Percentiles rank a stretch among this genome's conserved stretches.
Evolutionary conservation across 2,888 invertebrate species (phyloP).

Genomic region (Microplitis manilae): DNA sequence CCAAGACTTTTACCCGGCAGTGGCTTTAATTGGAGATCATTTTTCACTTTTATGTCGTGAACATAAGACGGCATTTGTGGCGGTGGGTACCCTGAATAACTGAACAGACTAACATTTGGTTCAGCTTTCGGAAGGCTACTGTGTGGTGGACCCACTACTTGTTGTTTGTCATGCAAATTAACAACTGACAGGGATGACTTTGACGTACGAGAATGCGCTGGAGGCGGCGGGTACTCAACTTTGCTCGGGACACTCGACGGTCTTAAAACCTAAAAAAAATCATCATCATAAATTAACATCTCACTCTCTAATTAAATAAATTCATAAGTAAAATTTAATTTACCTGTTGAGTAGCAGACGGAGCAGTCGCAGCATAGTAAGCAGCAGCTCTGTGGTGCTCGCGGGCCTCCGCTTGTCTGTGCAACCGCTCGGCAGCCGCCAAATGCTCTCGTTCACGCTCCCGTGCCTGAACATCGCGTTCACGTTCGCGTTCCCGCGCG

Average conservation of each 20-base stretch:
- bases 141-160: constrained; percentile 55
- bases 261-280: constrained; percentile 61
- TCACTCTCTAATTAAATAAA: constrained; percentile 11
- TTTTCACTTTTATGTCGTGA: constrained; percentile 78
- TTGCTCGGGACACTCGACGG: constrained; percentile 68
- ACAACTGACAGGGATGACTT: constrained; percentile 69
- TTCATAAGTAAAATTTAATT: constrained; percentile 8
- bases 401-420: constrained; percentile 65
- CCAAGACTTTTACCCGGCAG: constrained; percentile 66
- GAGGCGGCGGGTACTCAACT: constrained; percentile 70
- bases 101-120: constrained; percentile 79
- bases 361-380: constrained; percentile 72
- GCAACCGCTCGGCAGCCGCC: constrained; percentile 64
- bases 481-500: constrained; percentile 50
- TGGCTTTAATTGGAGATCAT: constrained; percentile 70
- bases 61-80: constrained; percentile 74
- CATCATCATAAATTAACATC: neutral
- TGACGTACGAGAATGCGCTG: constrained; percentile 72
- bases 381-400: constrained; percentile 63
- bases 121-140: constrained; percentile 76
- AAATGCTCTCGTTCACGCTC: constrained; percentile 58
- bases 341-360: constrained; percentile 66
- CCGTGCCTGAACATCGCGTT: constrained; percentile 42
- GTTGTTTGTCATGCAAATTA: constrained; percentile 62
- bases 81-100: constrained; percentile 77